phyloP scores from a whole-genome alignment of 1,140 invertebrate genomes.

The Drosophila pallidifrons region DNA sequence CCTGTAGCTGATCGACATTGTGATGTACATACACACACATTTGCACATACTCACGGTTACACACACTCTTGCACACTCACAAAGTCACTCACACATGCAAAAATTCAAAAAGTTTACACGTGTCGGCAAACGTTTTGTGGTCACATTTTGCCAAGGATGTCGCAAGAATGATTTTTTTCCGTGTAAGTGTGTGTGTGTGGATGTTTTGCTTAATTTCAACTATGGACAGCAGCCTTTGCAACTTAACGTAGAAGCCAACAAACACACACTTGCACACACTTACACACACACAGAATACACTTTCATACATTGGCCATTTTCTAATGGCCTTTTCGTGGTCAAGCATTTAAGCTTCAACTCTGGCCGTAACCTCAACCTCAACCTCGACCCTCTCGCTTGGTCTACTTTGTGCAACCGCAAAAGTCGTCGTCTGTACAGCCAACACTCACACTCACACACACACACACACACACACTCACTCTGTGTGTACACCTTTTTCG shows the following conservation, averaged over 20 bases:
- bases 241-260: constrained; percentile 30
- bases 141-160: constrained; percentile 52
- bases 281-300: not conserved
- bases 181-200: constrained; percentile 4
- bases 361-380: constrained; percentile 50
- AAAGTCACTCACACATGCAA: constrained; percentile 13
- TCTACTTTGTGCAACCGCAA: constrained; percentile 78
- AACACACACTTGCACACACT: constrained; percentile 9
- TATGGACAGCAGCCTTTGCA: constrained; percentile 59
- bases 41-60: constrained; percentile 30
- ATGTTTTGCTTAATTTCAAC: constrained; percentile 73
- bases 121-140: constrained; percentile 74
- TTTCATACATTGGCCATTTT: constrained; percentile 61
- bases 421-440: constrained; percentile 68
- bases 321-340: constrained; percentile 82
- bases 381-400: constrained; percentile 57
- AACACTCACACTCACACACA: constrained; percentile 36
- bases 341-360: constrained; percentile 77
- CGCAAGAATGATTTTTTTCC: constrained; percentile 23
- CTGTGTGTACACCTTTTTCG: constrained; percentile 68
- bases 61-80: not conserved
- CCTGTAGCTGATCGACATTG: constrained; percentile 22
- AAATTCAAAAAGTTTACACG: constrained; percentile 69
- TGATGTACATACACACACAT: constrained; percentile 33
- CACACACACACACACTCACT: constrained; percentile 26